Base-by-base conservation (phyloP, 1,140 invertebrate genomes). In the Drosophila varians region DNA sequence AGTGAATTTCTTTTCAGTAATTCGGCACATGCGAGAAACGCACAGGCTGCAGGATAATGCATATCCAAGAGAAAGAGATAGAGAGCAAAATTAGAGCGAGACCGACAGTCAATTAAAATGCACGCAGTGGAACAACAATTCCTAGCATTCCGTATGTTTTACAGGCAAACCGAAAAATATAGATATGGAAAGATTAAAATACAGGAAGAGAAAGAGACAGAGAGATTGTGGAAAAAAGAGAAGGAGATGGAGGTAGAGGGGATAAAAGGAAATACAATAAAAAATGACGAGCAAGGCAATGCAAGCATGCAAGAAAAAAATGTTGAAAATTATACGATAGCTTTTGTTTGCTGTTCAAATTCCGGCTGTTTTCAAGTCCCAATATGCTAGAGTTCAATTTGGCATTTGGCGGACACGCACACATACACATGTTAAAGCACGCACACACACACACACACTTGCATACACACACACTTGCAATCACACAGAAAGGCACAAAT, bases 1-100 rank as follows among this genome's bases (percentile, higher is more conserved):
- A 56, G 60, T 45, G 42, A 28, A 53, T 66, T 38, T 72, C 40
- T 46, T 64, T 60, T 46, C 61, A 47, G 53, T 80, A 87, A 87
- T 86, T 77, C 87, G 73, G 82, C 82, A 57, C 80, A 86, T 86
- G 80, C 80, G 53, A 86, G 48, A 55, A 69, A 80, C 58, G 62
- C 61, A 64, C 56, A 74, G 51, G 64, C 45, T 61, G 48, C 16
- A 25, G 60, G 52, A 75, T 36, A 62, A 58, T 38, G 11, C 5
- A 31, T 23, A 36, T 43, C 28, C 16, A 25, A 54, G 9, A 21
- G 48, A 61, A 26, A 54, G 65, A 72, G 56, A 56, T 49, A 21
- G 14, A 21, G 43, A 54, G 45, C 25, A 34, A 23, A 25, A 36
- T 48, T 46, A 55, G 56, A 57, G 46, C 55, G 52, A 65, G 68